These are phyloP conservation scores for Drosophila lacertosa DNA, from an alignment of 1,140 invertebrate genomes.

Conservation along the genomic window DNA sequence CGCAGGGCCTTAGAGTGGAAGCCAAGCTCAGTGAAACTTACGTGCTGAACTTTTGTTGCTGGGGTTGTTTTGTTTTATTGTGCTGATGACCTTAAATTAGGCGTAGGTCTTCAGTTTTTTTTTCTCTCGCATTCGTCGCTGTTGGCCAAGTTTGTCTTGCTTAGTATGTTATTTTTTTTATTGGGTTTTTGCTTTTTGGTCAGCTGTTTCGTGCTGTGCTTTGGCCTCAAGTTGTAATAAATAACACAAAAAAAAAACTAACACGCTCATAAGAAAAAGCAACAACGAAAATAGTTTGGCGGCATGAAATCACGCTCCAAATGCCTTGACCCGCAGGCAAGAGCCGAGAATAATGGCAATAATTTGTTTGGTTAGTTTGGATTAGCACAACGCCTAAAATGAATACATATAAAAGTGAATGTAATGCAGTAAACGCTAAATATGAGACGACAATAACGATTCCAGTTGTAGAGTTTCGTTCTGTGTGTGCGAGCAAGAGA, in stretches of 20 bases:
- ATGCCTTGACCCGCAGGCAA: slow-evolving; percentile 68
- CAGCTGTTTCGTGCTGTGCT: slow-evolving; percentile 42
- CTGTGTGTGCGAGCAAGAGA: neutral
- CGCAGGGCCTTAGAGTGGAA: slow-evolving; percentile 53
- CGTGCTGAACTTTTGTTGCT: slow-evolving; percentile 62
- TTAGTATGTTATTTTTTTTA: slow-evolving; percentile 44
- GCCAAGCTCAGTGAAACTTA: slow-evolving; percentile 59
- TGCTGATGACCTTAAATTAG: slow-evolving; percentile 82
- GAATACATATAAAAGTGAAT: slow-evolving; percentile 55
- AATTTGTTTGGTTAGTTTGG: slow-evolving; percentile 51
- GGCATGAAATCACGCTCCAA: slow-evolving; percentile 25
- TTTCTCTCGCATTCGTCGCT: slow-evolving; percentile 45
- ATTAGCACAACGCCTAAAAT: slow-evolving; percentile 34
- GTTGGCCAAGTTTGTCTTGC: slow-evolving; percentile 60
- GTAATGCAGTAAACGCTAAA: slow-evolving; percentile 41
- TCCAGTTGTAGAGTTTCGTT: slow-evolving; percentile 31
- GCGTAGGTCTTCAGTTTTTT: slow-evolving; percentile 72
- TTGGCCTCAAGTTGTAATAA: slow-evolving; percentile 67
- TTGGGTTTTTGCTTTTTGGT: slow-evolving; percentile 33
- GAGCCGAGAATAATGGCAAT: slow-evolving; percentile 51
- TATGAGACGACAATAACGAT: slow-evolving; percentile 50
- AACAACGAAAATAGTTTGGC: slow-evolving; percentile 9
- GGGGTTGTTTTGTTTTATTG: slow-evolving; percentile 71
- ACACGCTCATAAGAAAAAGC: slow-evolving; percentile 48
- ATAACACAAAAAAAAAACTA: slow-evolving; percentile 62